Evolutionary conservation across 2,113 vertebrate species (phyloP).

Genomic region (Raja brachyura): DNA sequence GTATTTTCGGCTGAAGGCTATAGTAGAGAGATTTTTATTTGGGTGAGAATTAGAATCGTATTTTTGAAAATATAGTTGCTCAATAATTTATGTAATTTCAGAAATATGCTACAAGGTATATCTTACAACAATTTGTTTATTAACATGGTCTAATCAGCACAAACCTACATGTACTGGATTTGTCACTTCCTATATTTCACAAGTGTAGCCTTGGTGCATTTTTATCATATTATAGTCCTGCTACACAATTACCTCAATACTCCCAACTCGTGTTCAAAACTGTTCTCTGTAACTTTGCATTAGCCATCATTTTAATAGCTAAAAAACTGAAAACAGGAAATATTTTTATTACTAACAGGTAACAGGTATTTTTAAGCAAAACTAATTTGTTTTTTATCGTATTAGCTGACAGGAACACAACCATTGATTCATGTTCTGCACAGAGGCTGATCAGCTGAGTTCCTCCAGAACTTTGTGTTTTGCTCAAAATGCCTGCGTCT

Average conservation of each 20-base stretch:
- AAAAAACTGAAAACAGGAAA: neutral
- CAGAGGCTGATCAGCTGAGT: too few relatives aligned
- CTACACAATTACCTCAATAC: neutral
- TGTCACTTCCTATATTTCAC: neutral
- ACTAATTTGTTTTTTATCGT: neutral
- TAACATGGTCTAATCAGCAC: slow-evolving; percentile 12
- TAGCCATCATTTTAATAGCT: neutral
- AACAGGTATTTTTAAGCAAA: neutral
- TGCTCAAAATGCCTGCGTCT: too few relatives aligned
- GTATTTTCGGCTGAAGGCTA: neutral
- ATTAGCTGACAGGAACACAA: neutral
- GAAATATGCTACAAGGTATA: neutral
- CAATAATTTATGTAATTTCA: slow-evolving; percentile 28
- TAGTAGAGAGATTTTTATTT: neutral
- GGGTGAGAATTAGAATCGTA: neutral
- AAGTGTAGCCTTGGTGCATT: neutral
- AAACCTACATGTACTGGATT: neutral
- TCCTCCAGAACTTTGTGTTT: too few relatives aligned
- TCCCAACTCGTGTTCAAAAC: neutral
- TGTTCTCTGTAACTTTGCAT: neutral
- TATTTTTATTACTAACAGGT: neutral
- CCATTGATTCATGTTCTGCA: too few relatives aligned
- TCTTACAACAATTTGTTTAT: slow-evolving; percentile 14
- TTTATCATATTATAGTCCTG: neutral
- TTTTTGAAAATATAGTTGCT: slow-evolving; percentile 21